phyloP scores from a whole-genome alignment of 2,797 vertebrate genomes.

The Poliocrania exsul region DNA sequence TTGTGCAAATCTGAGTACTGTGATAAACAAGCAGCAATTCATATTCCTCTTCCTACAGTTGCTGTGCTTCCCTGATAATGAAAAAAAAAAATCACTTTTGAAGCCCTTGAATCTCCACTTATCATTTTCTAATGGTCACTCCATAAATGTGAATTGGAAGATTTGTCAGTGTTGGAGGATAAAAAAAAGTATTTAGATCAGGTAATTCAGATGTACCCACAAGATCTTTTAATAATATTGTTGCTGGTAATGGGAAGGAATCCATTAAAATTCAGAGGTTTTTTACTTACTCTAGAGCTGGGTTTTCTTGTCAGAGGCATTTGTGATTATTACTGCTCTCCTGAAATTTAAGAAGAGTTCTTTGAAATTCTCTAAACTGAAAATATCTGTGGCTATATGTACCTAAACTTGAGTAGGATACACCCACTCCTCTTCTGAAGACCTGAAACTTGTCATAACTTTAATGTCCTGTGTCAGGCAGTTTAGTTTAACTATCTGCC shows the following conservation, averaged over 20 bases:
- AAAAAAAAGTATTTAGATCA: slow-evolving; percentile 1
- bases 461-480: not conserved
- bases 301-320: not conserved
- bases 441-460: not conserved
- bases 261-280: not conserved
- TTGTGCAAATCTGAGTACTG: not conserved
- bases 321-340: not conserved
- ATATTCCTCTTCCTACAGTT: not conserved
- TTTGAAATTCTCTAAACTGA: not conserved
- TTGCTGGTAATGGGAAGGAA: not conserved
- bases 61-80: not conserved
- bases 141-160: not conserved
- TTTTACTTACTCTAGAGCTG: not conserved
- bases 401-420: not conserved
- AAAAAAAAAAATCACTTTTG: slow-evolving; percentile 3
- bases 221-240: not conserved
- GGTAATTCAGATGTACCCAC: not conserved
- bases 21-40: slow-evolving; percentile 6
- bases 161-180: not conserved
- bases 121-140: slow-evolving; percentile 8
- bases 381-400: not conserved
- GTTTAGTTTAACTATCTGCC: not conserved
- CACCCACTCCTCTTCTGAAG: not conserved
- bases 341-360: not conserved
- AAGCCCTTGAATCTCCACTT: not conserved